These are phyloP conservation scores for Microcebus murinus DNA, from an alignment of 2,113 vertebrate species.

Conservation along the genomic window DNA sequence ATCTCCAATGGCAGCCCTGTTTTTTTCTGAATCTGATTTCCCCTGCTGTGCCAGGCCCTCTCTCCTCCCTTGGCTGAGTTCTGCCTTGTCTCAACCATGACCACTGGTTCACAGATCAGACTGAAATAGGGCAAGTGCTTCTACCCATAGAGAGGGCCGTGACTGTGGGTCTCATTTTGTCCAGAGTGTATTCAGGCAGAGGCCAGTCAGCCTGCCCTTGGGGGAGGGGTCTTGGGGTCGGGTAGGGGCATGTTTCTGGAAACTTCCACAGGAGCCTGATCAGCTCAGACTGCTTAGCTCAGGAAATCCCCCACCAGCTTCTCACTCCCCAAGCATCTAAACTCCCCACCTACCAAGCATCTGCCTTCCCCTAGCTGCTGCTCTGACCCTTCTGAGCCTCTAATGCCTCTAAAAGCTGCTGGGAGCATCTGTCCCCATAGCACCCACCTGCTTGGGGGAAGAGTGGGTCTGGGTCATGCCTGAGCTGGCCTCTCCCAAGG, in stretches of 20 bases:
- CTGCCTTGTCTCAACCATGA: background rate
- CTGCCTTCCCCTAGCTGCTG: background rate
- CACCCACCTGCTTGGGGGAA: background rate
- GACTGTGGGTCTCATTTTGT: background rate
- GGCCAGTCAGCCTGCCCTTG: background rate
- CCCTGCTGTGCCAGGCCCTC: background rate
- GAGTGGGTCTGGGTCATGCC: background rate
- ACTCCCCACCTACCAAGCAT: background rate
- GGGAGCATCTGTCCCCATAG: background rate
- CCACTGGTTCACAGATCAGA: background rate
- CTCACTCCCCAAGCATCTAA: background rate
- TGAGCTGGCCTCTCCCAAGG: background rate
- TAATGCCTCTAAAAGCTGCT: constrained; percentile 50
- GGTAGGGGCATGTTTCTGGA: constrained; percentile 15
- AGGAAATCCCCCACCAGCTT: constrained; percentile 63
- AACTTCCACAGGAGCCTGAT: constrained; percentile 45
- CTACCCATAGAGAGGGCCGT: background rate
- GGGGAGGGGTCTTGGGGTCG: background rate
- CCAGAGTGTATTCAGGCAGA: background rate
- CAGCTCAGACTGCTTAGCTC: constrained; percentile 48
- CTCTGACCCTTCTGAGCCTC: constrained; percentile 31
- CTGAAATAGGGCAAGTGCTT: background rate
- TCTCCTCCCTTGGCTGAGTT: background rate
- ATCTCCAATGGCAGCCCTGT: background rate
- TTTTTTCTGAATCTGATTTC: constrained; percentile 8